Evolutionary conservation across 2,797 vertebrate species (phyloP).

Genomic region (Cossypha niveicapilla): DNA sequence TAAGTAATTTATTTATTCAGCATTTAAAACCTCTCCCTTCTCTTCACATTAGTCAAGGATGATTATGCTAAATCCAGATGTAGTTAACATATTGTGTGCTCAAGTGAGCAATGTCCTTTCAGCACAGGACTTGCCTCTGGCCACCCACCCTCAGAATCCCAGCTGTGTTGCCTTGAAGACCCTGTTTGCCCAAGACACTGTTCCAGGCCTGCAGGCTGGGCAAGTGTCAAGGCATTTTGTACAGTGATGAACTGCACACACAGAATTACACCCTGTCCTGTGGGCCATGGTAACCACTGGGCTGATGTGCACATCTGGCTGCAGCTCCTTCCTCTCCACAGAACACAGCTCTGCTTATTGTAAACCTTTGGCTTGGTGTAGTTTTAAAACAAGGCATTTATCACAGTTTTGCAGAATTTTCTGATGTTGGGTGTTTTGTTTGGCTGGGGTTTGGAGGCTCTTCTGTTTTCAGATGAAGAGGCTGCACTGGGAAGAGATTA

Average conservation of each 20-base stretch:
- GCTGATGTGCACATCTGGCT: background rate
- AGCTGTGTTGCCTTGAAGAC: background rate
- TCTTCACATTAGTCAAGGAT: slow-evolving; percentile 64
- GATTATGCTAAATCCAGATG: slow-evolving; percentile 66
- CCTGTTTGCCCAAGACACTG: background rate
- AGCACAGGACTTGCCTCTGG: slow-evolving; percentile 46
- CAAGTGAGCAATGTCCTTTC: background rate
- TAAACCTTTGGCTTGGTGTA: background rate
- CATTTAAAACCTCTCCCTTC: slow-evolving; percentile 49
- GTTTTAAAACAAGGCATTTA: background rate
- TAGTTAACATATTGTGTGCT: slow-evolving; percentile 56
- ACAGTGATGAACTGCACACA: background rate
- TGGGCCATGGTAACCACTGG: background rate
- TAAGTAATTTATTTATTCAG: slow-evolving; percentile 73
- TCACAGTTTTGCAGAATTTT: background rate
- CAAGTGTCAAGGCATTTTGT: background rate
- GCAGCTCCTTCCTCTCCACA: background rate
- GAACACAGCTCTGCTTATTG: background rate
- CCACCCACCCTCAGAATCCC: background rate
- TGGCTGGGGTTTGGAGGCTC: background rate
- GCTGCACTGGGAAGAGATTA: background rate
- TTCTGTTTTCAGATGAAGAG: background rate
- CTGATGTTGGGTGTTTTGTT: background rate
- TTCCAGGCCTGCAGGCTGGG: background rate
- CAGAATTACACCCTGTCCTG: background rate